Evolutionary conservation across 2,797 vertebrate species (phyloP).

Genomic region (Microctenopoma lineatum): DNA sequence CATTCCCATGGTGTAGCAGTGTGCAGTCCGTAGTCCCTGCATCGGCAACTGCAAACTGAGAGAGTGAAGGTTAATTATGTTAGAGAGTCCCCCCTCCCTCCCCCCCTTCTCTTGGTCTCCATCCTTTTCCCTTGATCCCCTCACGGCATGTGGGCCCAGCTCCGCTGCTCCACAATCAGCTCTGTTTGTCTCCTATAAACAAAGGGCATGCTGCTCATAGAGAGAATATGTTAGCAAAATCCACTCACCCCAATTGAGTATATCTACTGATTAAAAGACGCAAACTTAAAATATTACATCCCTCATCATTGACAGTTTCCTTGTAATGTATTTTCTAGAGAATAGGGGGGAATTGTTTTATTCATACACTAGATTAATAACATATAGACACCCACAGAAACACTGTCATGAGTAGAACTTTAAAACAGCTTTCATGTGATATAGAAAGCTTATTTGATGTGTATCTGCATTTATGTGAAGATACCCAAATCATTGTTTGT

Average conservation of each 20-base stretch:
- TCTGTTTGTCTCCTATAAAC: conserved; percentile 84
- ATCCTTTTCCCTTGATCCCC: conserved; percentile 65
- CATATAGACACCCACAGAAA: conserved; percentile 5
- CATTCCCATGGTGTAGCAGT: conserved; percentile 88
- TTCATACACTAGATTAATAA: conserved; percentile 32
- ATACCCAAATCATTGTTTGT: conserved; percentile 19
- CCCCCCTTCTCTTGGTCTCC: conserved; percentile 72
- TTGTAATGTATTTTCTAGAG: conserved; percentile 43
- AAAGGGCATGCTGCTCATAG: conserved; percentile 67
- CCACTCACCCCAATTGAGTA: conserved; percentile 41
- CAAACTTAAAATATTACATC: conserved; percentile 26
- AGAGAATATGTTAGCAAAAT: conserved; percentile 67
- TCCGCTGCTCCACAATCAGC: conserved; percentile 76
- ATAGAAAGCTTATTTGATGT: conserved; percentile 45
- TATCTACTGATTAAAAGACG: conserved; percentile 51
- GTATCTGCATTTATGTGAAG: conserved; percentile 7
- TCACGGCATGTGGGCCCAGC: conserved; percentile 77
- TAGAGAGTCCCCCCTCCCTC: conserved; percentile 88
- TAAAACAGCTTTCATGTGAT: conserved; percentile 19
- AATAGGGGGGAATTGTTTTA: conserved; percentile 35
- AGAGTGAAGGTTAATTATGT: conserved; percentile 98
- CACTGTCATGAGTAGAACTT: conserved; percentile 13
- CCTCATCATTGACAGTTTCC: conserved; percentile 21
- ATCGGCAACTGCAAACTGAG: conserved; percentile 88
- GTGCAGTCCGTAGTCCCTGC: conserved; percentile 83